Conservation (phyloP, 2,797 vertebrate species). For the Pygocentrus nattereri region DNA sequence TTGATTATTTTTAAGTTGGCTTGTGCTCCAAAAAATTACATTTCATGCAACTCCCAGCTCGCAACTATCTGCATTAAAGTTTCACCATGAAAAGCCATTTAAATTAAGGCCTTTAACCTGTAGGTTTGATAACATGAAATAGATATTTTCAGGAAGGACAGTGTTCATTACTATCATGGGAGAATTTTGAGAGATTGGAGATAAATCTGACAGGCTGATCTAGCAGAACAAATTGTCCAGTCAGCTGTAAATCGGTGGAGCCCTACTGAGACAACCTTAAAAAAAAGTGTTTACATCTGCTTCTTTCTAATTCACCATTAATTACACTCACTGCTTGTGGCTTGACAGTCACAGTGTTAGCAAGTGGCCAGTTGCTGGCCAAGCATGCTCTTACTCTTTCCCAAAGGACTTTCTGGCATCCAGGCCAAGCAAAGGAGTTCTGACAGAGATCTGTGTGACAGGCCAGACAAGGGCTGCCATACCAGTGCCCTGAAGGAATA, state of each 20-base stretch:
- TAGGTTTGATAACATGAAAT: not conserved
- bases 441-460: constrained; percentile 33
- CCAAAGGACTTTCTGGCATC: not conserved
- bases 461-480: constrained; percentile 21
- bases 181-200: constrained; percentile 10
- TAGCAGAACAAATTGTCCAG: constrained; percentile 44
- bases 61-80: too few species aligned
- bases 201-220: constrained; percentile 36
- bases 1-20: too few species aligned
- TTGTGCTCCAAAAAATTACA: too few species aligned
- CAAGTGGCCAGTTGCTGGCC: not conserved
- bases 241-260: constrained; percentile 22
- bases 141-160: not conserved
- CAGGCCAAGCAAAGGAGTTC: constrained; percentile 4
- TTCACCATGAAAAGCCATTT: too few species aligned
- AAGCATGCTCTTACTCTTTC: not conserved
- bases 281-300: not conserved
- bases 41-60: too few species aligned
- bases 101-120: too few species aligned
- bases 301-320: not conserved
- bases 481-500: constrained; percentile 19
- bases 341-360: not conserved
- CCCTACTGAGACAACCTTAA: not conserved
- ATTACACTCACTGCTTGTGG: not conserved
- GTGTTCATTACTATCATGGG: not conserved